A percentile compares a stretch with the other conserved stretches of the same genome.
Conservation (phyloP, 1,140 invertebrate species). For the Zaprionus inermis region DNA sequence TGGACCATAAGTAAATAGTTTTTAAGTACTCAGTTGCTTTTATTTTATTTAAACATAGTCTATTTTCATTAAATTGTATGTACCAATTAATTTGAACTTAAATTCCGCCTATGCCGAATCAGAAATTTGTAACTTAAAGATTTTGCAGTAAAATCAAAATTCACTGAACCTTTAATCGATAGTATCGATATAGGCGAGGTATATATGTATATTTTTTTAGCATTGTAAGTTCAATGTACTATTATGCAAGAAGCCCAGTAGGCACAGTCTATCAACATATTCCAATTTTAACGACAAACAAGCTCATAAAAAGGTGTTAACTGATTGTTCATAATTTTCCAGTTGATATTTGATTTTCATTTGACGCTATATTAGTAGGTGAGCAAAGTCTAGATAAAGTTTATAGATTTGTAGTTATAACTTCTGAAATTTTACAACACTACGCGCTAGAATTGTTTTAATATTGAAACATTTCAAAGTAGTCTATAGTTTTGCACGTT, state of each 20-base stretch:
- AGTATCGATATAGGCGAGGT: no score
- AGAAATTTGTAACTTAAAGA: no score
- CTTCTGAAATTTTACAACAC: neutral
- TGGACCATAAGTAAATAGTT: no score
- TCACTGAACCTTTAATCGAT: no score
- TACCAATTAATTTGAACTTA: no score
- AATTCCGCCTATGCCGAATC: no score
- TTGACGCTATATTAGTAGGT: slow-evolving; percentile 11
- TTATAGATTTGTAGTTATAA: neutral
- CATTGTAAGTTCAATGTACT: slow-evolving; percentile 1
- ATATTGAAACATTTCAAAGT: neutral
- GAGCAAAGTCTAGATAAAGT: neutral
- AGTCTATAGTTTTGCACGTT: neutral
- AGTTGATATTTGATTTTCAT: neutral
- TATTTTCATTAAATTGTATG: no score
- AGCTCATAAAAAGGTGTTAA: slow-evolving; percentile 22
- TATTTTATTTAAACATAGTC: no score
- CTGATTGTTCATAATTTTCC: slow-evolving; percentile 1
- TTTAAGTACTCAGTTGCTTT: no score
- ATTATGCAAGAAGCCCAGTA: slow-evolving; percentile 1
- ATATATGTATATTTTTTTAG: no score
- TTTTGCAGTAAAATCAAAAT: no score
- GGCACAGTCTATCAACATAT: slow-evolving; percentile 14
- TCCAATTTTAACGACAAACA: slow-evolving; percentile 4
- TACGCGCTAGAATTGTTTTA: neutral